Base-by-base conservation (phyloP, 2,797 vertebrate genomes). In the Labroides dimidiatus region DNA sequence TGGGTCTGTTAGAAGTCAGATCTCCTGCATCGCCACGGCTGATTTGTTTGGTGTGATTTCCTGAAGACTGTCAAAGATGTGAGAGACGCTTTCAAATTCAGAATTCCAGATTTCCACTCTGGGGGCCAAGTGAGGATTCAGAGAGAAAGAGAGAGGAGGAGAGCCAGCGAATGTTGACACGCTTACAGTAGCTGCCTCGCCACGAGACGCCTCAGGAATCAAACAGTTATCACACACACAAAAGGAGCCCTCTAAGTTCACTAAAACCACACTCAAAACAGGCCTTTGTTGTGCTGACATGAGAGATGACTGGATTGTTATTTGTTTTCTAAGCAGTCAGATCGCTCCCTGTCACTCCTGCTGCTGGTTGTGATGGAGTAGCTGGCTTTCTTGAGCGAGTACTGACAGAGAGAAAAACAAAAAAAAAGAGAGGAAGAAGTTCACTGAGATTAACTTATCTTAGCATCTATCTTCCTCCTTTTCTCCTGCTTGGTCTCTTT, bases 241-340 rank as follows among this genome's bases (percentile, higher is more conserved):
- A 90, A 89, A 89, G 88, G 67, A 87, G 89, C 89, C 87, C 88
- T 92, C 89, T 81, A 90, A 90, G 92, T 93, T 92, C 86, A 90
- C 90, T 91, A 88, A 91, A 91, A 91, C 90, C 89, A 87, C 87
- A 89, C 87, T 92, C 75, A 78, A 91, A 92, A 91, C 89, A 87
- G 78, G 72, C 81, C 88, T 92, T 92, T 93, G 92, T 93, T 91
- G 89, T 89, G 87, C 89, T 87, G 91, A 93, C 91, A 90, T 91
- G 86, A 89, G 90, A 91, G 89, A 93, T 88, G 91, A 91, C 89
- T 91, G 84, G 86, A 88, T 91, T 89, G 90, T 89, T 92, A 91
- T 92, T 92, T 91, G 90, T 93, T 92, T 91, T 91, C 86, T 80
- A 85, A 92, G 88, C 87, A 82, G 83, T 76, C 90, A 90, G 89